Conservation (phyloP, 1,140 invertebrate genomes). For the Drosophila arawakana region DNA sequence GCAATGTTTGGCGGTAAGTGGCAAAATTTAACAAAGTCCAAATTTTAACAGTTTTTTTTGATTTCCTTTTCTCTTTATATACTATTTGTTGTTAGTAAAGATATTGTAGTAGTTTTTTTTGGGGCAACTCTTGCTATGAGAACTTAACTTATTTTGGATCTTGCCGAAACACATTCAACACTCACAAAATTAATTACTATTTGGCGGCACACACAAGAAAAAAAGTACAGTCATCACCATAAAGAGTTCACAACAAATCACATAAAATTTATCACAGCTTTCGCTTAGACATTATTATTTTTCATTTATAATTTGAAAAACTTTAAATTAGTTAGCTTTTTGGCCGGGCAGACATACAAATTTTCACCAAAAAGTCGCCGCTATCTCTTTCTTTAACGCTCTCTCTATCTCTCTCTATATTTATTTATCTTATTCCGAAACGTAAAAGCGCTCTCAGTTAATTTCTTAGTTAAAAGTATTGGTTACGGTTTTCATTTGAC, state of each 20-base stretch:
- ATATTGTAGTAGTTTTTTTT: conserved; percentile 33
- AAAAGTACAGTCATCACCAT: conserved; percentile 25
- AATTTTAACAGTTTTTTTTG: conserved; percentile 33
- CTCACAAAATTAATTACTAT: conserved; percentile 23
- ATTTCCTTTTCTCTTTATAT: neutral
- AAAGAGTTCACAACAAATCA: conserved; percentile 22
- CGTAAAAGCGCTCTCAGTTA: conserved; percentile 57
- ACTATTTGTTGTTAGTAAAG: conserved; percentile 18
- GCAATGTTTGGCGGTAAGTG: conserved; percentile 79
- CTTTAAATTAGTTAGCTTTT: conserved; percentile 56
- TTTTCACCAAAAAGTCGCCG: conserved; percentile 42
- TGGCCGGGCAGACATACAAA: conserved; percentile 57
- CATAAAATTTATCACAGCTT: conserved; percentile 61
- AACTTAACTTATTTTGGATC: conserved; percentile 61
- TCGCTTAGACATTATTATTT: conserved; percentile 59
- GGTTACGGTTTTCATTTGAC: conserved; percentile 73
- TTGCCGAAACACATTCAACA: conserved; percentile 12
- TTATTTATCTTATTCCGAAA: conserved; percentile 43
- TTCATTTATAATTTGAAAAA: conserved; percentile 45
- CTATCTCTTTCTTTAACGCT: conserved; percentile 36
- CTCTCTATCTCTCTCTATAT: conserved; percentile 36
- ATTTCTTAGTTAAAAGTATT: conserved; percentile 55
- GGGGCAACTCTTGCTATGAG: conserved; percentile 69
- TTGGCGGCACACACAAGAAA: conserved; percentile 15
- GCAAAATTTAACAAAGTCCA: conserved; percentile 46